These are phyloP conservation scores for Halichoerus grypus DNA, from an alignment of 2,113 vertebrate genomes.

Conservation along the genomic window DNA sequence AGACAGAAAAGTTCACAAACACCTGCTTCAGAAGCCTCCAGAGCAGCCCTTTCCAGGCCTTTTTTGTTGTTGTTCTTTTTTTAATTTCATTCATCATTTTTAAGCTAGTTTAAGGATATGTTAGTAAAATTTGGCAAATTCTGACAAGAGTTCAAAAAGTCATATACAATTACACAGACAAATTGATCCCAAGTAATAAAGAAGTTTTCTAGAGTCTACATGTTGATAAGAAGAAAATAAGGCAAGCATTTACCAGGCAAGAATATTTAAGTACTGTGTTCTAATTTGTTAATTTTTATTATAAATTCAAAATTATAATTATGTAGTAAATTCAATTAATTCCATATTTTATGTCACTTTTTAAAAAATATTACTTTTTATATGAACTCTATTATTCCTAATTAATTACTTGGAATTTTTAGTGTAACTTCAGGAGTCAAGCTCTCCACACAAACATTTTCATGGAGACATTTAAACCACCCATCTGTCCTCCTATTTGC, in stretches of 20 bases:
- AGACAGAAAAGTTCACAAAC: neutral
- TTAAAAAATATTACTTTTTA: neutral
- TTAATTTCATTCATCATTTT: neutral
- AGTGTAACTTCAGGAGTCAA: slow-evolving; percentile 35
- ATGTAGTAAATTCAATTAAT: neutral
- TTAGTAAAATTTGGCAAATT: slow-evolving; percentile 29
- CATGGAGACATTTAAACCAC: slow-evolving; percentile 39
- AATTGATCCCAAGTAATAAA: slow-evolving; percentile 34
- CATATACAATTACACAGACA: neutral
- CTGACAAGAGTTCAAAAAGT: slow-evolving; percentile 14
- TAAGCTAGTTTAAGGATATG: slow-evolving; percentile 3
- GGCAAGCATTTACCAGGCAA: neutral
- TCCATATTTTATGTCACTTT: neutral
- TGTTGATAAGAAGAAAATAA: slow-evolving; percentile 4
- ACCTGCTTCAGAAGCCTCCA: neutral
- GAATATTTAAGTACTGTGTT: neutral
- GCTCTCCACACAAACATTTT: slow-evolving; percentile 64
- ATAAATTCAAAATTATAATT: slow-evolving; percentile 4
- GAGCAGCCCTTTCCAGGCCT: neutral
- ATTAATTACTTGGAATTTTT: slow-evolving; percentile 27
- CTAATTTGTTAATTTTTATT: neutral
- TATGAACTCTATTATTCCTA: slow-evolving; percentile 23
- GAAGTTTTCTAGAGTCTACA: neutral
- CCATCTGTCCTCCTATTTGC: slow-evolving; percentile 51
- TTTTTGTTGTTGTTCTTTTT: neutral